A percentile compares a stretch with the other conserved stretches of the same genome.
phyloP scores from a whole-genome alignment of 2,113 vertebrate genomes.

The Istiophorus platypterus region DNA sequence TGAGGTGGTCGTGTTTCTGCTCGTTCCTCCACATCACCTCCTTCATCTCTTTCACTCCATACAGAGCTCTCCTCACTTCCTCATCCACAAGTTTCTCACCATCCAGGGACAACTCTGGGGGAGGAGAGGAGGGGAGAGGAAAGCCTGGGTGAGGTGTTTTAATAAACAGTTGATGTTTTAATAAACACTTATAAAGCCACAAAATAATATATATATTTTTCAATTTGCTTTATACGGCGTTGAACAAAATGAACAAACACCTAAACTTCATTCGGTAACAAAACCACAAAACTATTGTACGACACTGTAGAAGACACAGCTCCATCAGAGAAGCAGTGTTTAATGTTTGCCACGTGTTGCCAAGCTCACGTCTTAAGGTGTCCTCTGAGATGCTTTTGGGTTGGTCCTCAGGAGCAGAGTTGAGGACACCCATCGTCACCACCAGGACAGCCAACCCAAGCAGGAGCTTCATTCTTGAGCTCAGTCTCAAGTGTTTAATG shows the following conservation, averaged over 20 bases:
- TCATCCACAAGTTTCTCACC: slow-evolving; percentile 86
- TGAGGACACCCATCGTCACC: slow-evolving; percentile 74
- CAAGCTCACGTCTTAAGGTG: slow-evolving; percentile 85
- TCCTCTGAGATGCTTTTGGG: slow-evolving; percentile 69
- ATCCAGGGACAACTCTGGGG: slow-evolving; percentile 86
- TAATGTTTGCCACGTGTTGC: not conserved
- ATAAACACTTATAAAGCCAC: too few relatives aligned
- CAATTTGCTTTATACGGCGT: not conserved
- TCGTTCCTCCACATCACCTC: slow-evolving; percentile 90
- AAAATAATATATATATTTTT: too few relatives aligned
- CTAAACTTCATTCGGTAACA: not conserved
- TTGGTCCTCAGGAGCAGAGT: slow-evolving; percentile 67
- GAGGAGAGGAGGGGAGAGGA: slow-evolving; percentile 32
- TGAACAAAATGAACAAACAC: not conserved
- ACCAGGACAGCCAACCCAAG: slow-evolving; percentile 76
- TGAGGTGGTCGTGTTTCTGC: slow-evolving; percentile 89
- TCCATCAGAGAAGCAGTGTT: not conserved
- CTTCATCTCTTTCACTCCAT: slow-evolving; percentile 93
- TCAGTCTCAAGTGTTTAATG: not conserved
- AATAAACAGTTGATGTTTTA: too few relatives aligned
- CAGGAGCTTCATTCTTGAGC: slow-evolving; percentile 82
- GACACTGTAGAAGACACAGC: not conserved
- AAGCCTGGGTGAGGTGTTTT: not conserved
- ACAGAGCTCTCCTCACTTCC: slow-evolving; percentile 89
- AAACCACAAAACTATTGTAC: not conserved